phyloP scores from a whole-genome alignment of 2,888 invertebrate species.

The Nephrocerus scutellatus region DNA sequence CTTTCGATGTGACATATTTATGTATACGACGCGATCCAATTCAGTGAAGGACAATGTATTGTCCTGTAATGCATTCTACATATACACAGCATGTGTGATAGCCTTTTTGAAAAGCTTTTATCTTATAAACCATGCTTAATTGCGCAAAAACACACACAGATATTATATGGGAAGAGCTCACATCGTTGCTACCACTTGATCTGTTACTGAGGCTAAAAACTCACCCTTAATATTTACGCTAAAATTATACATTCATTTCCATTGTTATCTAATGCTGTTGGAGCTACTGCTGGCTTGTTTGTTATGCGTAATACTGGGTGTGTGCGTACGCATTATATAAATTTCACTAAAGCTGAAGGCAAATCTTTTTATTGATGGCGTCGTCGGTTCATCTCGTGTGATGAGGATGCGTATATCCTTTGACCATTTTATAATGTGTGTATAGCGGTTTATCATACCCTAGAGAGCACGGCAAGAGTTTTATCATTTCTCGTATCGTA shows the following conservation, averaged over 20 bases:
- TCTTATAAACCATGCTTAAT: conserved; percentile 25
- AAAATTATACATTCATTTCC: conserved; percentile 21
- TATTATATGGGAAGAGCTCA: no score
- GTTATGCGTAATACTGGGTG: conserved; percentile 6
- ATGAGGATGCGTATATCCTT: no score
- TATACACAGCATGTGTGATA: no score
- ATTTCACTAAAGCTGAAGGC: conserved; percentile 8
- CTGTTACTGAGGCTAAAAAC: no score
- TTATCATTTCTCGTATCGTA: no score
- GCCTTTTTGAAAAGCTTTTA: conserved; percentile 18
- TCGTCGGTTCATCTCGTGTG: no score
- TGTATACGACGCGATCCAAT: no score
- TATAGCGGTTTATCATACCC: conserved; percentile 46
- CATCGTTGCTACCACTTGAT: no score
- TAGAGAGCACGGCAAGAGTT: conserved; percentile 41
- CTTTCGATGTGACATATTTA: no score
- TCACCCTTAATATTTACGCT: conserved; percentile 13
- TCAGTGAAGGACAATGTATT: no score
- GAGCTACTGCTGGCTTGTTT: no score
- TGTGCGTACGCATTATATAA: neutral
- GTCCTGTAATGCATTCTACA: no score
- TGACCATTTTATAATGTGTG: conserved; percentile 47
- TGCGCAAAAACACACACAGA: conserved; percentile 5
- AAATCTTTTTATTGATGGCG: conserved; percentile 32
- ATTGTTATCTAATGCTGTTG: conserved; percentile 22